Evolutionary conservation across 2,113 vertebrate genomes (phyloP).

Genomic region (Protomyctophum bolini): DNA sequence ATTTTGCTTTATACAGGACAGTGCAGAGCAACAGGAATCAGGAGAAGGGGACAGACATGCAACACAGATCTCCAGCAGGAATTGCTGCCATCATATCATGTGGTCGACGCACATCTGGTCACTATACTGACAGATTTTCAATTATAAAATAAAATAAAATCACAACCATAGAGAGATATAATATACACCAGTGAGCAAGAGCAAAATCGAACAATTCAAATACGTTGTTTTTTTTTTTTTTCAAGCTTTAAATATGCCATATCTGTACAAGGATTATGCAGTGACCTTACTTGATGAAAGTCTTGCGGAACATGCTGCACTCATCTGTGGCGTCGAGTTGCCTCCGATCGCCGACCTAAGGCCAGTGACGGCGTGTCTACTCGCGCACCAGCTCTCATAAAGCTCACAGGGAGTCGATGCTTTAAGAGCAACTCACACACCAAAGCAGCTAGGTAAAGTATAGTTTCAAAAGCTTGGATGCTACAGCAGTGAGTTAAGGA

Average conservation of each 20-base stretch:
- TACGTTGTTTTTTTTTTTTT: slow-evolving; percentile 42
- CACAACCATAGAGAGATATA: slow-evolving; percentile 52
- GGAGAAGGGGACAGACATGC: too few relatives aligned
- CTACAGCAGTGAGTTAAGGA: slow-evolving; percentile 60
- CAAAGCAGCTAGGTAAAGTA: slow-evolving; percentile 43
- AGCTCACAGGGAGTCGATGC: slow-evolving; percentile 27
- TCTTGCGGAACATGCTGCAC: slow-evolving; percentile 42
- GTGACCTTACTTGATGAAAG: slow-evolving; percentile 22
- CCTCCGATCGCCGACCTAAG: slow-evolving; percentile 31
- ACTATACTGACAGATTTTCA: slow-evolving; percentile 12
- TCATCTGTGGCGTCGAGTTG: slow-evolving; percentile 31
- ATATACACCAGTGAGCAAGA: slow-evolving; percentile 54
- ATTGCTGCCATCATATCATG: too few relatives aligned
- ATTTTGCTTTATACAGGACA: too few relatives aligned
- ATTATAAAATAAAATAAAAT: slow-evolving; percentile 36
- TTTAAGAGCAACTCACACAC: slow-evolving; percentile 52
- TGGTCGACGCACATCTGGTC: too few relatives aligned
- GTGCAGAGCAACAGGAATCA: too few relatives aligned
- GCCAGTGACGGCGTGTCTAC: slow-evolving; percentile 16
- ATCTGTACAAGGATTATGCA: slow-evolving; percentile 56
- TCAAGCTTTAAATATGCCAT: slow-evolving; percentile 45
- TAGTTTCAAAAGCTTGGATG: slow-evolving; percentile 55
- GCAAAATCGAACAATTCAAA: slow-evolving; percentile 59
- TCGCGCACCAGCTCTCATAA: slow-evolving; percentile 9
- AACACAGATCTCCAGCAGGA: too few relatives aligned